Base-by-base conservation (phyloP, 2,113 vertebrate species). In the Chloroceryle aenea region DNA sequence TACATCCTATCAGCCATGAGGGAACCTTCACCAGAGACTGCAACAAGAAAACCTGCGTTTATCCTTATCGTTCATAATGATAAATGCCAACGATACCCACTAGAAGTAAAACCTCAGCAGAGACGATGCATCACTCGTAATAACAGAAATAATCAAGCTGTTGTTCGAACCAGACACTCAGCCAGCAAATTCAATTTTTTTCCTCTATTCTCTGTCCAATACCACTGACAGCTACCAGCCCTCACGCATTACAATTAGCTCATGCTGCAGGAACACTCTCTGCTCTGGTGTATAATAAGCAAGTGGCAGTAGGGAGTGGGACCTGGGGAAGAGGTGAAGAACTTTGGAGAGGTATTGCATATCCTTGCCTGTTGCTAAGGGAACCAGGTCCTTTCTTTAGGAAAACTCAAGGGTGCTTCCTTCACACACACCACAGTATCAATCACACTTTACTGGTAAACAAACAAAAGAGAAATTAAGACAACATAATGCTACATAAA, bases 91-190 rank as follows among this genome's bases (percentile, higher is more conserved):
- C 4, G 27, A 89, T 53, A 75, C 20, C 59, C 53, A 68, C 48
- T 89, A 84, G 87, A 96, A 96, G 66, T 23, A 61, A 89, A 93
- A 89, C 38, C 62, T 89, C 77, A 79, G 66, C 53, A 81, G 83
- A 85, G 79, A n/a, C 88, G 26, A 71, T 72, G 64, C 45, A 92
- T 90, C 87, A 90, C 84, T 21, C 67, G 78, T 38, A 96, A 82
- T 84, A 97, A 90, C 64, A 93, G 53, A 90, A 92, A 94, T 89
- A 95, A 96, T 95, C 88, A 96, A 92, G 88, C 62, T 78, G 86
- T 78, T 95, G 87, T 93, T 92, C 68, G 69, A 92, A 74, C 83
- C 88, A 95, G 95, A 74, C 95, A 86, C 34, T 81, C 92, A 74
- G 75, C 66, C 38, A 80, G 76, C 40, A 95, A 95, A 96, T 93